Percentiles rank a stretch among this genome's conserved stretches.
Evolutionary conservation across 2,113 vertebrate species (phyloP).

Genomic region (Galbula dea): DNA sequence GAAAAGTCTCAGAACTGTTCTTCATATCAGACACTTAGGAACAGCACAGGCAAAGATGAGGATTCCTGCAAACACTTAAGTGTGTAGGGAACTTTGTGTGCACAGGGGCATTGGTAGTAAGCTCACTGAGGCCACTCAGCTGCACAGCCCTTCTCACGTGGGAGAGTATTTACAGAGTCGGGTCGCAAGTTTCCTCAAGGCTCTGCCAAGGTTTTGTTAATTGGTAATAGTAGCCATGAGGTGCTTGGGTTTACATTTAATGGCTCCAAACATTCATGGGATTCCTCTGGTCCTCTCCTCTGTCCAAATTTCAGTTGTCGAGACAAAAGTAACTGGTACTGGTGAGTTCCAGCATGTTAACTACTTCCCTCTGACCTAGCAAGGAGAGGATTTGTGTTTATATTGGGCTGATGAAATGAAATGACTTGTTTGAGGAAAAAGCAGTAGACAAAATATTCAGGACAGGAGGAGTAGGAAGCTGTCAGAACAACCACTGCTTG

Average conservation of each 20-base stretch:
- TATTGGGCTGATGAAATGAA: slow-evolving; percentile 9
- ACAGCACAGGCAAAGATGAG: background rate
- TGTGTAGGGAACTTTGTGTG: background rate
- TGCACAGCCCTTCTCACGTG: background rate
- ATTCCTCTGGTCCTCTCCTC: slow-evolving; percentile 21
- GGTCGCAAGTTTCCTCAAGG: background rate
- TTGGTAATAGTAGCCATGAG: slow-evolving; percentile 32
- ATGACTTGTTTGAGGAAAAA: slow-evolving; percentile 11
- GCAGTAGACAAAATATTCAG: slow-evolving; percentile 43
- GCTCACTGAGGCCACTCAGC: background rate
- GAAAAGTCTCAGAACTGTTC: slow-evolving; percentile 62
- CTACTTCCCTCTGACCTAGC: slow-evolving; percentile 19
- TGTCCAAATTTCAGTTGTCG: slow-evolving; percentile 51
- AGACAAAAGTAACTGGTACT: slow-evolving; percentile 13
- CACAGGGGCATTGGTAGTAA: background rate
- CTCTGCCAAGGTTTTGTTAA: slow-evolving; percentile 21
- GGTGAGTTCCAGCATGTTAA: slow-evolving; percentile 20
- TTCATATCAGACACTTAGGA: slow-evolving; percentile 23
- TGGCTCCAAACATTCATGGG: background rate
- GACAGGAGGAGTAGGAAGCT: background rate
- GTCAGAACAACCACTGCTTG: background rate
- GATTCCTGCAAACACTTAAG: background rate
- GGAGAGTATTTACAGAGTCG: background rate
- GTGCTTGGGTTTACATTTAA: background rate
- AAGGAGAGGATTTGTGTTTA: slow-evolving; percentile 31